Conservation (phyloP, 2,888 invertebrate genomes). For the Tortrix viridana region DNA sequence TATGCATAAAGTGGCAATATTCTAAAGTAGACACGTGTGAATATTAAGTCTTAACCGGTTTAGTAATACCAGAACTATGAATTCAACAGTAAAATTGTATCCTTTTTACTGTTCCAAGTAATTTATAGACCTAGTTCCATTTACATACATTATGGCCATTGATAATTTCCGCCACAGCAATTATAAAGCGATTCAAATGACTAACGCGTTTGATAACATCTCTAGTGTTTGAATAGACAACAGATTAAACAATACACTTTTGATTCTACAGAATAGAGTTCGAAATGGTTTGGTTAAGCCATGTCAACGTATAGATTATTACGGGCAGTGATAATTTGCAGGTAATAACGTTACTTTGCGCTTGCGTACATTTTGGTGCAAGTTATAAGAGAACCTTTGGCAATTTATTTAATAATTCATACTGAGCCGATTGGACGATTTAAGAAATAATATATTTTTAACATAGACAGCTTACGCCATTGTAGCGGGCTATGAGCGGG, state of each 20-base stretch:
- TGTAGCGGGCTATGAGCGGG: too few species aligned
- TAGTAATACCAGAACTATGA: neutral
- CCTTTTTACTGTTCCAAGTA: neutral
- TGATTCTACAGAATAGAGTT: slow-evolving; percentile 10
- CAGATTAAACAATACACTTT: neutral
- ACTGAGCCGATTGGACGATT: too few species aligned
- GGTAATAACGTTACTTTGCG: slow-evolving; percentile 28
- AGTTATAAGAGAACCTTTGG: slow-evolving; percentile 14
- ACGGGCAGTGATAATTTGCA: slow-evolving; percentile 34
- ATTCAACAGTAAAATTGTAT: neutral
- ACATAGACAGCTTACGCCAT: too few species aligned
- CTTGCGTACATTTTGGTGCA: slow-evolving; percentile 7
- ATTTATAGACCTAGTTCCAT: slow-evolving; percentile 19
- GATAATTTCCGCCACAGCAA: slow-evolving; percentile 40
- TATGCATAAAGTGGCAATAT: too few species aligned
- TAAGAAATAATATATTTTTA: too few species aligned
- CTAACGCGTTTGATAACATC: slow-evolving; percentile 40
- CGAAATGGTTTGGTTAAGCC: neutral
- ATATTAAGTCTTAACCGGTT: too few species aligned
- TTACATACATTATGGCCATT: slow-evolving; percentile 31
- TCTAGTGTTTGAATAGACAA: slow-evolving; percentile 33
- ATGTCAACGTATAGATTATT: slow-evolving; percentile 17
- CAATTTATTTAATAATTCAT: too few species aligned
- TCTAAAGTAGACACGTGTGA: too few species aligned
- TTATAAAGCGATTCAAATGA: slow-evolving; percentile 46